Evolutionary conservation across 2,888 invertebrate genomes (phyloP), one percentile per base, ranked within the genome.

Genomic region (Scaptomyza tumidula): DNA sequence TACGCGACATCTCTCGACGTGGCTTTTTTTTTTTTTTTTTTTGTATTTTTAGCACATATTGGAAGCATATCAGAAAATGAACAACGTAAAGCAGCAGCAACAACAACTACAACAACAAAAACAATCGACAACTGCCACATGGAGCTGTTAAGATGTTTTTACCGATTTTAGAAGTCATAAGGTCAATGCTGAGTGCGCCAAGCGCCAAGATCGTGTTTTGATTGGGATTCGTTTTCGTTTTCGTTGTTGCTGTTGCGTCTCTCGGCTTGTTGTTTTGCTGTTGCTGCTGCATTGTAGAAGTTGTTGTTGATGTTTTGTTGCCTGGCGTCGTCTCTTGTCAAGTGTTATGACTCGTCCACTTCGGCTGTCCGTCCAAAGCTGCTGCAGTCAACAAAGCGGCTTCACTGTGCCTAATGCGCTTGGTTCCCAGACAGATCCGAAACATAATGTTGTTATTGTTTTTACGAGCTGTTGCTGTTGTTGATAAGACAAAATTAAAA

Each of bases 161-260:
- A 88, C 86, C 89, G 87, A 89, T 89, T 89, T 89, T 89, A 89
- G 89, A 86, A 88, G 89, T 83, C 89, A 85, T 87, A 88, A 89
- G 89, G 89, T 89, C 89, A 89, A 89, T 89, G 89, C 77, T 89
- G 88, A 75, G 78, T 78, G 79, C 74, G 69, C 73, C 73, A 82
- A 33, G 33, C 39, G 39, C 80, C 80, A 80, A 85, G 86, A 83
- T 83, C 83, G 83, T 83, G 83, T 83, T 83, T 85, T 80, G 85
- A 83, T 83, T 83, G 85, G 65, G 78, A 72, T 55, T 68, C 75
- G 64, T 39, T 60, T 54, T 39, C 37, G 64, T 43, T 60, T 48
- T 53, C 41, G 58, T 49, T 53, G 52, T 10, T 58, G 52, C 46
- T 48, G 71, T 56, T 66, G 70, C 49, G 48, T 68, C 50, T 45